Conservation (phyloP, 2,888 invertebrate species). For the Automeris io region DNA sequence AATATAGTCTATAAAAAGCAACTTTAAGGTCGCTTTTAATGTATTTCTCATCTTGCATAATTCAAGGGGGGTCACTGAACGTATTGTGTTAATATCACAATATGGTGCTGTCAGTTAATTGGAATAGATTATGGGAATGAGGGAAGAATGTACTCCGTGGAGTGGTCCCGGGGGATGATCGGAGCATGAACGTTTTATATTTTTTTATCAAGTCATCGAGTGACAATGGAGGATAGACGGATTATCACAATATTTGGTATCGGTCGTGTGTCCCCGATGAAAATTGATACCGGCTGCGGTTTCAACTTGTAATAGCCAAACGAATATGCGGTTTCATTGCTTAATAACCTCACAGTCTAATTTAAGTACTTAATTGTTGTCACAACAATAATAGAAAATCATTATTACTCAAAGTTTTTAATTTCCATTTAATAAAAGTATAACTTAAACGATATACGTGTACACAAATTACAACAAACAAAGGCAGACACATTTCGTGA, state of each 20-base stretch:
- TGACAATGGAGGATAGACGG: constrained; percentile 57
- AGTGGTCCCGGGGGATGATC: constrained; percentile 58
- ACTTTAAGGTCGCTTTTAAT: constrained; percentile 21
- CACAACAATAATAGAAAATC: too few species aligned
- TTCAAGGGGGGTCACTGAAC: constrained; percentile 42
- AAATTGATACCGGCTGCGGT: constrained; percentile 52
- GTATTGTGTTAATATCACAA: constrained; percentile 75
- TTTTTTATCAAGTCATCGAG: constrained; percentile 74
- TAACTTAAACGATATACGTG: too few species aligned
- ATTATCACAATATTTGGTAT: constrained; percentile 74
- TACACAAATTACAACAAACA: too few species aligned
- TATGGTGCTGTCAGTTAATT: constrained; percentile 77
- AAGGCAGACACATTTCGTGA: too few species aligned
- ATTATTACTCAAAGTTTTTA: too few species aligned
- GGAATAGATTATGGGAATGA: constrained; percentile 77
- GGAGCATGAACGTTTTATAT: constrained; percentile 43
- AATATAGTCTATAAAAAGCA: constrained; percentile 15
- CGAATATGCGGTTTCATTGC: constrained; percentile 5
- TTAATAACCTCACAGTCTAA: background rate
- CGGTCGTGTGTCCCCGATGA: constrained; percentile 55
- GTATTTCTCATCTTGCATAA: constrained; percentile 21
- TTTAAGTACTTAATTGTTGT: too few species aligned
- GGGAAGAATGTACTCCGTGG: constrained; percentile 50
- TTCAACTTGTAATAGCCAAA: constrained; percentile 9
- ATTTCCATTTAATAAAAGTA: too few species aligned